Conservation (phyloP, 2,888 invertebrate species). For the Metacarcinus magister region DNA sequence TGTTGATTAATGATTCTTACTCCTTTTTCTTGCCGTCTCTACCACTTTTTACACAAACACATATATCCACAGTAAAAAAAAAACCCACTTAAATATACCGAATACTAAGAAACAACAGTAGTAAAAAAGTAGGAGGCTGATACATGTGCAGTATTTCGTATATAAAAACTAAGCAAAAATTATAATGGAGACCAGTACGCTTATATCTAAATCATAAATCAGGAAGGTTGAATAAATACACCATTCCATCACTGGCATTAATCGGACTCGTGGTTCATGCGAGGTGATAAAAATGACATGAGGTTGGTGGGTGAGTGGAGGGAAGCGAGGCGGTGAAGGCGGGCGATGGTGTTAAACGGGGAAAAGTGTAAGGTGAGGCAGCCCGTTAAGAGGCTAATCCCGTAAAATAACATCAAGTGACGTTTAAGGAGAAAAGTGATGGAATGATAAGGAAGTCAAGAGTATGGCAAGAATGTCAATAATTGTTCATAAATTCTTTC, state of each 20-base stretch:
- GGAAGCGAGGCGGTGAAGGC: neutral
- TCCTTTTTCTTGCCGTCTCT: neutral
- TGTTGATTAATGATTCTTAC: neutral
- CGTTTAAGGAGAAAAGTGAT: neutral
- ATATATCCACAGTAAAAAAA: no score
- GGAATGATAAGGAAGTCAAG: neutral
- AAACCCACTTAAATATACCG: no score
- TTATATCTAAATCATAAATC: neutral
- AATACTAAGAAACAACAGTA: no score
- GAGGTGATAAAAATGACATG: neutral
- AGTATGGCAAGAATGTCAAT: constrained; percentile 53
- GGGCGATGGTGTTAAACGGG: neutral
- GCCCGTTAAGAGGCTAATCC: no score
- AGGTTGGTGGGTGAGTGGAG: neutral
- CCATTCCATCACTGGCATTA: neutral
- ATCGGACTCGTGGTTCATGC: neutral
- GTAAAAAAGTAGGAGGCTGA: neutral
- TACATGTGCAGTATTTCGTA: neutral
- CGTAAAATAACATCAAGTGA: no score
- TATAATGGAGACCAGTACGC: neutral
- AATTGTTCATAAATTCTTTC: no score
- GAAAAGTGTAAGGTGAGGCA: neutral
- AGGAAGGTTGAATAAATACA: neutral
- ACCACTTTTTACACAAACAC: no score
- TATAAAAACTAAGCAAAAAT: neutral